Percentiles rank a stretch among this genome's conserved stretches.
These are phyloP conservation scores for Atherinomorus stipes DNA, from an alignment of 2,113 vertebrate genomes.

Conservation along the genomic window DNA sequence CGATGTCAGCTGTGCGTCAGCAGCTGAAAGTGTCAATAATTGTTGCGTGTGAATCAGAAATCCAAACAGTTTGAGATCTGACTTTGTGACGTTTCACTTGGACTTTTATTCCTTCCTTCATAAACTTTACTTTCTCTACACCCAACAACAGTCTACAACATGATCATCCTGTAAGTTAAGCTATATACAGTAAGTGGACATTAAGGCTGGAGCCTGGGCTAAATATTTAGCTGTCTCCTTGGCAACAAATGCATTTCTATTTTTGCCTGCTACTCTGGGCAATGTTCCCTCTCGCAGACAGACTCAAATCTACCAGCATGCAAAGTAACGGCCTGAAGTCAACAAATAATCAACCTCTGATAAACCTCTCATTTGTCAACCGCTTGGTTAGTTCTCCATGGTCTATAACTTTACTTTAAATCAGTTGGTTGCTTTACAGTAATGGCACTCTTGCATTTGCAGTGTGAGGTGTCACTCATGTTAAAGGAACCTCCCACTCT, in stretches of 20 bases:
- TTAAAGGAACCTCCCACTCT: slow-evolving; percentile 22
- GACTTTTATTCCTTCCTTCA: neutral
- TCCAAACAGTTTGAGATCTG: neutral
- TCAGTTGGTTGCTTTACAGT: neutral
- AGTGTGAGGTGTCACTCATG: slow-evolving; percentile 43
- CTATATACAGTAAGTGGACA: slow-evolving; percentile 43
- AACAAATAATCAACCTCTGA: slow-evolving; percentile 27
- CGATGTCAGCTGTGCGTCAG: slow-evolving; percentile 14
- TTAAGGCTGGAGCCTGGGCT: slow-evolving; percentile 25
- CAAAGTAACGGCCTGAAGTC: slow-evolving; percentile 25
- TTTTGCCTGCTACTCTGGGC: slow-evolving; percentile 27
- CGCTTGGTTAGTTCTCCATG: slow-evolving; percentile 15
- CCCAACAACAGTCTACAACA: slow-evolving; percentile 11
- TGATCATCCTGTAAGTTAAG: slow-evolving; percentile 20
- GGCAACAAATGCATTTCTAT: slow-evolving; percentile 70
- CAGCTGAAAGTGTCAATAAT: neutral
- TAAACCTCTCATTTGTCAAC: slow-evolving; percentile 22
- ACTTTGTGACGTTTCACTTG: slow-evolving; percentile 13
- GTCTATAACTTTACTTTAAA: neutral
- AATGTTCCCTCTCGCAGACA: slow-evolving; percentile 18
- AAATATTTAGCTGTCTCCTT: slow-evolving; percentile 75
- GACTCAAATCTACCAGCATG: slow-evolving; percentile 26
- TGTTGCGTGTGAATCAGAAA: slow-evolving; percentile 23
- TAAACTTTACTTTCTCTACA: neutral
- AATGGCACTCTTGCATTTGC: slow-evolving; percentile 22